A percentile compares a stretch with the other conserved stretches of the same genome.
phyloP scores from a whole-genome alignment of 2,113 vertebrate genomes.

The Vidua chalybeata region DNA sequence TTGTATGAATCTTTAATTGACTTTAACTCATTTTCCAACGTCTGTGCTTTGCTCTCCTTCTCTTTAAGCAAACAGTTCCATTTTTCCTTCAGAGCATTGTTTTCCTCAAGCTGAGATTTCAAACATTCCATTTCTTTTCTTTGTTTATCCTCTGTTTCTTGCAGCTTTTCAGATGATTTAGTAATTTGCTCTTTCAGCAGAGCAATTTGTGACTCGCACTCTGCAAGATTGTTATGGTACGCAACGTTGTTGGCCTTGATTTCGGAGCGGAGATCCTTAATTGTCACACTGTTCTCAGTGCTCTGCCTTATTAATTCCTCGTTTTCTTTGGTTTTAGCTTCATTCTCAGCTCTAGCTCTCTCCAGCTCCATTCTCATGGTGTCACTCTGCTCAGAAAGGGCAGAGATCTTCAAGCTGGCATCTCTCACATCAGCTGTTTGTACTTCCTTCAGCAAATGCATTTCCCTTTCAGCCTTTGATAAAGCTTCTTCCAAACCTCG shows the following conservation, averaged over 20 bases:
- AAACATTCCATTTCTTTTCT: conserved; percentile 58
- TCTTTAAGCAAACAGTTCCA: conserved; percentile 67
- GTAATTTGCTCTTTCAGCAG: conserved; percentile 80
- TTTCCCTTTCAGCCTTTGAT: conserved; percentile 77
- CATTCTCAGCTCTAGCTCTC: conserved; percentile 63
- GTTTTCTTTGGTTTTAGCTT: conserved; percentile 74
- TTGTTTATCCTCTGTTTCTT: conserved; percentile 65
- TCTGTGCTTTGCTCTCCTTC: conserved; percentile 64
- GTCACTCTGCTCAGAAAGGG: conserved; percentile 74
- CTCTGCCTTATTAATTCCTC: conserved; percentile 75
- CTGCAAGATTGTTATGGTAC: conserved; percentile 69
- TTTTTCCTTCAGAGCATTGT: conserved; percentile 56
- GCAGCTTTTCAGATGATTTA: conserved; percentile 65
- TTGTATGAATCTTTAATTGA: conserved; percentile 79
- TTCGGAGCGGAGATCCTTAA: conserved; percentile 77
- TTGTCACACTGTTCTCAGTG: conserved; percentile 70
- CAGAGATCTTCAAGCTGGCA: conserved; percentile 74
- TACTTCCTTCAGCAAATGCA: conserved; percentile 73
- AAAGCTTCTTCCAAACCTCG: conserved; percentile 74
- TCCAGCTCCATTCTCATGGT: conserved; percentile 70
- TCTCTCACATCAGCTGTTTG: conserved; percentile 79
- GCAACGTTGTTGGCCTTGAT: conserved; percentile 69
- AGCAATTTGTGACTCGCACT: conserved; percentile 77
- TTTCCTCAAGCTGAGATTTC: conserved; percentile 72
- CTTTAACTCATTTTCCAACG: conserved; percentile 80